These are phyloP conservation scores for Hystrix cristata DNA, from an alignment of 2,113 vertebrate species.

Conservation along the genomic window DNA sequence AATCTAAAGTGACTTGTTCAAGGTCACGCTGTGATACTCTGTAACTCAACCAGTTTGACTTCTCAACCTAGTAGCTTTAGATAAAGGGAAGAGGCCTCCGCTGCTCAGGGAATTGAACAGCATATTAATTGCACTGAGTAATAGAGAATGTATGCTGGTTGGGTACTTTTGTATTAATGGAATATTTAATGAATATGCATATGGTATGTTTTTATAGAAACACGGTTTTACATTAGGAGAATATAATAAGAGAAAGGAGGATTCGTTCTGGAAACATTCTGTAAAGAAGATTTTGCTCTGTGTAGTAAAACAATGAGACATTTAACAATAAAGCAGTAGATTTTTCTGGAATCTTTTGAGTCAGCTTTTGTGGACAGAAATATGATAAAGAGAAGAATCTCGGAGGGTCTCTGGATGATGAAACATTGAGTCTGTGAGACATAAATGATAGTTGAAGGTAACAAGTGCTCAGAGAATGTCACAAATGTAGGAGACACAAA, in stretches of 20 bases:
- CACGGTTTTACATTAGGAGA: background rate
- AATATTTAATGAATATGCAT: conserved; percentile 69
- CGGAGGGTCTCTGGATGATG: background rate
- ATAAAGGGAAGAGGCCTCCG: background rate
- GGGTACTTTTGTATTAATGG: conserved; percentile 59
- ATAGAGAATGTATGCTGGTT: background rate
- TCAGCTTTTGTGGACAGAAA: background rate
- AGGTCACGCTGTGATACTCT: background rate
- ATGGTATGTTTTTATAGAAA: conserved; percentile 64
- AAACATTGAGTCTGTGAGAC: background rate
- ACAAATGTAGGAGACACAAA: background rate
- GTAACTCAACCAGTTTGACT: background rate
- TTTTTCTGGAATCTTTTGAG: conserved; percentile 49
- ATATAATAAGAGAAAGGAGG: conserved; percentile 23
- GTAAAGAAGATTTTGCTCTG: conserved; percentile 52
- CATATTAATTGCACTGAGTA: background rate
- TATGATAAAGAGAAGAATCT: conserved; percentile 7
- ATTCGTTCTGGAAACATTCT: conserved; percentile 53
- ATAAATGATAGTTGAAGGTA: background rate
- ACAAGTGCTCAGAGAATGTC: background rate
- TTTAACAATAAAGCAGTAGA: background rate
- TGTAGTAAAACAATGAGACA: conserved; percentile 27
- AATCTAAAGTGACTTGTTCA: conserved; percentile 24
- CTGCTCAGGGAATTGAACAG: background rate
- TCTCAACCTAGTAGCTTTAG: background rate